Conservation (phyloP, 2,113 vertebrate genomes). For the Mus musculus region GRCm39 chr11:81386001-81386500, state of each 20-base stretch:
- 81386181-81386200: background rate
- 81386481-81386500: background rate
- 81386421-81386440: background rate
- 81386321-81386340: background rate
- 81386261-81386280: background rate
- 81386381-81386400: background rate
- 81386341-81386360: background rate
- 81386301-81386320: background rate
- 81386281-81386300: background rate
- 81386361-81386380: background rate
- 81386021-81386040: background rate
- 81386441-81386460: background rate
- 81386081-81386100: background rate
- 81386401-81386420: rapidly evolving
- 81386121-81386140: background rate
- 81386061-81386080: background rate
- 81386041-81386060: background rate
- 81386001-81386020: background rate
- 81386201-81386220: background rate
- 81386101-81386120: background rate
- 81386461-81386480: background rate
- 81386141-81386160: background rate
- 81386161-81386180: background rate
- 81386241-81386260: background rate
- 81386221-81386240: background rate